phyloP scores from a whole-genome alignment of 2,113 vertebrate genomes.

The Zosterops borbonicus region DNA sequence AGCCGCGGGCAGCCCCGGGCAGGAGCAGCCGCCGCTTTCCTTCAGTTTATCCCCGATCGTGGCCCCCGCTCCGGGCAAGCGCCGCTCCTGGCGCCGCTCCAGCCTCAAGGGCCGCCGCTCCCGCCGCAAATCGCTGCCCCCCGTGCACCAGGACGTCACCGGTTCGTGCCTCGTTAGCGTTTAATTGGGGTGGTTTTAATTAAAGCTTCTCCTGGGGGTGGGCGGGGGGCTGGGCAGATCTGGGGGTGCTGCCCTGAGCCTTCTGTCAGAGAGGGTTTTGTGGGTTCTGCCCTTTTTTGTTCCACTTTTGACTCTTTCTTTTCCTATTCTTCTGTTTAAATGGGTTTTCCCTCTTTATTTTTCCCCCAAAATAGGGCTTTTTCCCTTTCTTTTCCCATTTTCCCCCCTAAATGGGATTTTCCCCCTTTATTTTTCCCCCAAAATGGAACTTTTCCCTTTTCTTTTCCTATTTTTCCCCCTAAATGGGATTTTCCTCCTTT shows the following conservation, averaged over 20 bases:
- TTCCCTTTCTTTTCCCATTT: neutral
- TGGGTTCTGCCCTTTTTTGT: neutral
- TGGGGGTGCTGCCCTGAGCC: too few species aligned
- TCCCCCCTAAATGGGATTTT: neutral
- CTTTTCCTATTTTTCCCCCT: too few species aligned
- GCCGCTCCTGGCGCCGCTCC: slow-evolving; percentile 17
- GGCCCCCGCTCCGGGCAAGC: neutral
- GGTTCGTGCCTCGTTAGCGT: neutral
- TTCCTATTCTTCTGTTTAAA: neutral
- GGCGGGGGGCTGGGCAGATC: too few species aligned
- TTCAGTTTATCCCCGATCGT: accelerated
- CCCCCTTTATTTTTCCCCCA: too few species aligned
- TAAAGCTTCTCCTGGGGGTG: neutral
- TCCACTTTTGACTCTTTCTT: neutral
- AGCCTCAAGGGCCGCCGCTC: neutral
- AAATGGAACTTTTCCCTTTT: too few species aligned
- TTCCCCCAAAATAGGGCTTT: neutral
- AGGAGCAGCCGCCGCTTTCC: accelerated
- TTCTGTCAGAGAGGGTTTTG: accelerated
- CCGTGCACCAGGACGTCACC: neutral
- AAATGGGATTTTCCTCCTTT: too few species aligned
- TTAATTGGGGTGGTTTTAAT: neutral
- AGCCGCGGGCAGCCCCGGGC: neutral
- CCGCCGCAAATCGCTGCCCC: slow-evolving; percentile 33
- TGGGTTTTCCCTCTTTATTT: neutral